Evolutionary conservation across 2,797 vertebrate genomes (phyloP).

Genomic region (Silurus lanzhouensis): DNA sequence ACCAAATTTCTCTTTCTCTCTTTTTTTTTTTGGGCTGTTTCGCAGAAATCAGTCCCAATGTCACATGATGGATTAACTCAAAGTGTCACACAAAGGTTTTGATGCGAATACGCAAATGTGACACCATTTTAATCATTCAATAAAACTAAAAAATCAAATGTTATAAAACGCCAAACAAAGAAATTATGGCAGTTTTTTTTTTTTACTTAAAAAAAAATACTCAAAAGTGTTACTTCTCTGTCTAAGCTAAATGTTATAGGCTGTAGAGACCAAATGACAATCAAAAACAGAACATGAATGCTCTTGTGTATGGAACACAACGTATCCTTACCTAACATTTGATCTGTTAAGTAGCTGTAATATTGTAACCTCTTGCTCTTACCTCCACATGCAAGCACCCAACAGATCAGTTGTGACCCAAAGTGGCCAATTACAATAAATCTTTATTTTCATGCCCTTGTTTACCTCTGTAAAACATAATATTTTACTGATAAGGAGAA

Average conservation of each 20-base stretch:
- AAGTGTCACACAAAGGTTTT: not conserved
- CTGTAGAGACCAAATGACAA: not conserved
- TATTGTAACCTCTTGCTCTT: not conserved
- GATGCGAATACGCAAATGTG: not conserved
- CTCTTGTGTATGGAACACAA: not conserved
- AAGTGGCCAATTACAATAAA: conserved; percentile 6
- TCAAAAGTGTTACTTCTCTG: not conserved
- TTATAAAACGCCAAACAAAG: no score
- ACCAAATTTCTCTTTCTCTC: not conserved
- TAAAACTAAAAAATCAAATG: not conserved
- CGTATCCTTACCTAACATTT: not conserved
- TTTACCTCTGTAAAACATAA: conserved; percentile 10
- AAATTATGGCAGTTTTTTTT: not conserved
- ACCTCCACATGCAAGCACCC: not conserved
- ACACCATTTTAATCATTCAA: not conserved
- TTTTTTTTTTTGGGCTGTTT: not conserved
- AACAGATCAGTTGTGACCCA: not conserved
- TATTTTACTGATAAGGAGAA: conserved; percentile 22
- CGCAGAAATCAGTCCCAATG: not conserved
- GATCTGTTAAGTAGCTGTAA: not conserved
- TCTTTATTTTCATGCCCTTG: conserved; percentile 29
- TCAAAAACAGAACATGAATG: not conserved
- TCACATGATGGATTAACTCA: not conserved
- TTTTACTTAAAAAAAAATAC: not conserved
- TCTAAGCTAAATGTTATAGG: not conserved